These are phyloP conservation scores for Latrodectus geometricus DNA, from an alignment of 1,140 invertebrate species.

Conservation along the genomic window DNA sequence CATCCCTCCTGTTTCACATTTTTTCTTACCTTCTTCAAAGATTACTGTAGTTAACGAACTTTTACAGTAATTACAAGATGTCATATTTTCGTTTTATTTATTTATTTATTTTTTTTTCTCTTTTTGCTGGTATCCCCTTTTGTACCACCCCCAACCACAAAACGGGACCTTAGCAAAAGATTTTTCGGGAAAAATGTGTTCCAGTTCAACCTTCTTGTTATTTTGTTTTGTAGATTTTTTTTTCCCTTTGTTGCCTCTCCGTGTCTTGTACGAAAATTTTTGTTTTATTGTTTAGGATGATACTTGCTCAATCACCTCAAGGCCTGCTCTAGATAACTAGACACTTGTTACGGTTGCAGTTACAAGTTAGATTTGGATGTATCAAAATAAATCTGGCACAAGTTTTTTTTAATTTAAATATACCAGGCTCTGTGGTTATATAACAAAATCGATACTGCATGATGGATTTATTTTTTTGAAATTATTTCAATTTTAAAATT, in stretches of 20 bases:
- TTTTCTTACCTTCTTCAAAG: conserved; percentile 44
- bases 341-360: too few relatives aligned
- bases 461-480: too few relatives aligned
- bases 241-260: background rate
- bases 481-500: too few relatives aligned
- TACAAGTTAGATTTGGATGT: too few relatives aligned
- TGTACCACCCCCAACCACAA: conserved; percentile 37
- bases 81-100: conserved; percentile 22
- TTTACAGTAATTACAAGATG: conserved; percentile 57
- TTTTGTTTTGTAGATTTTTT: background rate
- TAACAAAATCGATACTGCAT: too few relatives aligned
- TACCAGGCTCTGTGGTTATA: too few relatives aligned
- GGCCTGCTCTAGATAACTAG: too few relatives aligned
- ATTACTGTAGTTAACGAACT: conserved; percentile 57
- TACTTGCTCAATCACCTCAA: too few relatives aligned
- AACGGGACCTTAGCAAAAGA: conserved; percentile 8
- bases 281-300: too few relatives aligned
- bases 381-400: too few relatives aligned
- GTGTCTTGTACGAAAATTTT: too few relatives aligned
- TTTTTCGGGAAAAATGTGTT: conserved; percentile 31
- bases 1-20: background rate
- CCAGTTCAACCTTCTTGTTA: background rate
- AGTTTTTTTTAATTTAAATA: too few relatives aligned
- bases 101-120: conserved; percentile 1
- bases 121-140: conserved; percentile 14